These are phyloP conservation scores for Mobula hypostoma DNA, from an alignment of 2,113 vertebrate genomes.

Conservation along the genomic window DNA sequence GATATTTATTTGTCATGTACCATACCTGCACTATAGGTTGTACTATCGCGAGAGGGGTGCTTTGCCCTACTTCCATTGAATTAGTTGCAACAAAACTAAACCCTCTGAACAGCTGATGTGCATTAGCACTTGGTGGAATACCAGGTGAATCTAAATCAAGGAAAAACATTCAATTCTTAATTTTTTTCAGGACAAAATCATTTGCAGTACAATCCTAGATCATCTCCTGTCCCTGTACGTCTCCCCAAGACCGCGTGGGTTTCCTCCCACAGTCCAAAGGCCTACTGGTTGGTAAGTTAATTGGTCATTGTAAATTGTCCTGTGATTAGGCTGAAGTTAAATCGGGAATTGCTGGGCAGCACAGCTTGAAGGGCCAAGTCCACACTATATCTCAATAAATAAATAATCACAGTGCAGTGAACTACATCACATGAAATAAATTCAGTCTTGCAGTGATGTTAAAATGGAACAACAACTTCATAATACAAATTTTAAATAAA, in stretches of 20 bases:
- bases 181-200: background rate
- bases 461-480: background rate
- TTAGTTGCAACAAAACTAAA: slow-evolving; percentile 93
- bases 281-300: too few relatives aligned
- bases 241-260: too few relatives aligned
- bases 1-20: background rate
- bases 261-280: too few relatives aligned
- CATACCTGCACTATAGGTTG: slow-evolving; percentile 87
- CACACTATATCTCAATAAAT: too few relatives aligned
- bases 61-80: slow-evolving; percentile 81
- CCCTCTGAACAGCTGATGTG: slow-evolving; percentile 96
- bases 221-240: too few relatives aligned
- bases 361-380: too few relatives aligned
- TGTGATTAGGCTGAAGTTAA: too few relatives aligned
- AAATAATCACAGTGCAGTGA: background rate
- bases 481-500: background rate
- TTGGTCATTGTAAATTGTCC: too few relatives aligned
- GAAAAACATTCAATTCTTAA: slow-evolving; percentile 32
- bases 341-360: too few relatives aligned
- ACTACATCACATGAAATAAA: background rate
- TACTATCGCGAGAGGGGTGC: slow-evolving; percentile 74
- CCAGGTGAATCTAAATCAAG: slow-evolving; percentile 81
- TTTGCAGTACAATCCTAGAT: background rate
- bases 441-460: background rate
- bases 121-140: slow-evolving; percentile 90